Percentiles rank a stretch among this genome's conserved stretches.
Evolutionary conservation across 2,888 invertebrate genomes (phyloP).

Genomic region (Lamproptera curius): DNA sequence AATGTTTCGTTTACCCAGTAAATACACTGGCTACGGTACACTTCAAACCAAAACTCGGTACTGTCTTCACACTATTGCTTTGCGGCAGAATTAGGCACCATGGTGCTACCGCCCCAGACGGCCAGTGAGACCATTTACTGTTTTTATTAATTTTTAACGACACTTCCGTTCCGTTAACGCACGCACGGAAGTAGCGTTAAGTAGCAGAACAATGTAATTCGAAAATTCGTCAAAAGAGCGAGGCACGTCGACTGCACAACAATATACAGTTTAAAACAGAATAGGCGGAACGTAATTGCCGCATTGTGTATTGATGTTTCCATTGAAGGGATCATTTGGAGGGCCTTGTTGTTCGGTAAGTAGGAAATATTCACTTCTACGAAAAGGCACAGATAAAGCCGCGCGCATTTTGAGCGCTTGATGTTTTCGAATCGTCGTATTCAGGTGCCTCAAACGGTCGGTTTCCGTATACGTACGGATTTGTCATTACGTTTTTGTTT

Average conservation of each 20-base stretch:
- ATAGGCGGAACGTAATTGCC: slow-evolving; percentile 13
- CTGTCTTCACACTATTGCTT: no score
- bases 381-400: slow-evolving; percentile 12
- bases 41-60: no score
- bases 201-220: not conserved
- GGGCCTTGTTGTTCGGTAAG: slow-evolving; percentile 15
- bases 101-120: no score
- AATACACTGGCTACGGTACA: no score
- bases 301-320: slow-evolving; percentile 9
- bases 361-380: slow-evolving; percentile 19
- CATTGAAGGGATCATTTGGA: slow-evolving; percentile 16
- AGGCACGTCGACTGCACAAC: not conserved
- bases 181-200: no score
- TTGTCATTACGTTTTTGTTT: no score
- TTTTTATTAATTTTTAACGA: no score
- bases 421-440: slow-evolving; percentile 5
- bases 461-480: not conserved
- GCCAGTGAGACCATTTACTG: no score
- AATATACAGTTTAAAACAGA: slow-evolving; percentile 11
- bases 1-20: no score
- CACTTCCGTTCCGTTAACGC: no score
- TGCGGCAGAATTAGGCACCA: no score
- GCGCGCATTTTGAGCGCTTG: not conserved
- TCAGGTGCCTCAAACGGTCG: not conserved
- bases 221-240: slow-evolving; percentile 1